Evolutionary conservation across 2,113 vertebrate genomes (phyloP).

Genomic region (Carettochelys insculpta): DNA sequence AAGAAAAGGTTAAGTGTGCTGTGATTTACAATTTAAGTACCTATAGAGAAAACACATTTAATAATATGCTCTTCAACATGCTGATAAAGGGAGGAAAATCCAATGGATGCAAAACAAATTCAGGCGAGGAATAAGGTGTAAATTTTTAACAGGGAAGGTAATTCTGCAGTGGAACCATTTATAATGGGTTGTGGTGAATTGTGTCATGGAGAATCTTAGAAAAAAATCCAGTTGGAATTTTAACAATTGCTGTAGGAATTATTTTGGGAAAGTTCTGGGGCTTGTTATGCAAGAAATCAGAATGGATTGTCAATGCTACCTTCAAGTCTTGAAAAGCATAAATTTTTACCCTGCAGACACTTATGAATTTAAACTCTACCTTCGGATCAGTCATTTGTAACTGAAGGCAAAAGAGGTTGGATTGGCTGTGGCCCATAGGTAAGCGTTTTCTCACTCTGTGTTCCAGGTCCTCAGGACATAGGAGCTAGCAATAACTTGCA

Average conservation of each 20-base stretch:
- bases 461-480: background rate
- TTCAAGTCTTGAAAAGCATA: background rate
- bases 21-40: too few relatives aligned
- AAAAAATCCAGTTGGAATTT: too few relatives aligned
- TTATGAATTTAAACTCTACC: background rate
- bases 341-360: background rate
- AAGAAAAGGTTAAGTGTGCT: too few relatives aligned
- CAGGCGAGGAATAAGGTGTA: too few relatives aligned
- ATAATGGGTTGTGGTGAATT: background rate
- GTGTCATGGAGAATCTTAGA: background rate
- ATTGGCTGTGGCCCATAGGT: slow-evolving; percentile 34
- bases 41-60: too few relatives aligned
- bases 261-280: background rate
- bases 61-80: too few relatives aligned
- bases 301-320: background rate
- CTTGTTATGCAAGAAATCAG: background rate
- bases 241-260: background rate
- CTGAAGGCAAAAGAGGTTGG: slow-evolving; percentile 30
- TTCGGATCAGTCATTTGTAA: slow-evolving; percentile 8
- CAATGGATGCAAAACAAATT: too few relatives aligned
- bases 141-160: too few relatives aligned
- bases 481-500: background rate
- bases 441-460: slow-evolving; percentile 24
- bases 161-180: too few relatives aligned
- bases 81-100: too few relatives aligned